Conservation (phyloP, 2,888 invertebrate genomes). For the Lottia gigantea region DNA sequence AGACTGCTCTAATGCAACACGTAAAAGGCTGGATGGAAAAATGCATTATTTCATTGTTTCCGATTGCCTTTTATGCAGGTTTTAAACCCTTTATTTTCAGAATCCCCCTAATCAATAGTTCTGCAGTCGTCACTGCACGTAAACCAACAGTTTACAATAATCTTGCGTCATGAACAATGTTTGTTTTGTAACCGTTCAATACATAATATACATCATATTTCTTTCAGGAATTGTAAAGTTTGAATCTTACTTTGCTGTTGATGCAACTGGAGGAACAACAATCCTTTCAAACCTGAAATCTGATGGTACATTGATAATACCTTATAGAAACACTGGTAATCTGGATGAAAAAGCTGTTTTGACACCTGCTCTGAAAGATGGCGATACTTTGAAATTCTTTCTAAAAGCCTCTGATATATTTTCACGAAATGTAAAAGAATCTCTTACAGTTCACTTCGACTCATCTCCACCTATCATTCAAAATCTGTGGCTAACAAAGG, state of each 20-base stretch:
- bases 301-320: not conserved
- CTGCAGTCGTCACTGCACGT: too few relatives aligned
- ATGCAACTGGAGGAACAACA: conserved; percentile 14
- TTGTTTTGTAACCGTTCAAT: too few relatives aligned
- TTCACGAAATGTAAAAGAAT: conserved; percentile 27
- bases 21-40: too few relatives aligned
- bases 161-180: too few relatives aligned
- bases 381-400: conserved; percentile 31
- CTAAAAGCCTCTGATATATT: conserved; percentile 32
- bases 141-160: too few relatives aligned
- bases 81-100: too few relatives aligned
- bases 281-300: not conserved
- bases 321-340: not conserved
- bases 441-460: conserved; percentile 31
- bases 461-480: conserved; percentile 34
- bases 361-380: conserved; percentile 26
- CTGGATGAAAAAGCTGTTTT: conserved; percentile 19
- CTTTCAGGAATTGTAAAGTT: conserved; percentile 32
- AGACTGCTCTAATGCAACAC: too few relatives aligned
- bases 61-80: too few relatives aligned
- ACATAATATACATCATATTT: not conserved
- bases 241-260: conserved; percentile 23
- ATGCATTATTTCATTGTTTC: too few relatives aligned
- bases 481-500: conserved; percentile 34
- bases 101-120: too few relatives aligned